Base-by-base conservation (phyloP, 2,888 invertebrate species). In the Drosophila parthenogenetica region DNA sequence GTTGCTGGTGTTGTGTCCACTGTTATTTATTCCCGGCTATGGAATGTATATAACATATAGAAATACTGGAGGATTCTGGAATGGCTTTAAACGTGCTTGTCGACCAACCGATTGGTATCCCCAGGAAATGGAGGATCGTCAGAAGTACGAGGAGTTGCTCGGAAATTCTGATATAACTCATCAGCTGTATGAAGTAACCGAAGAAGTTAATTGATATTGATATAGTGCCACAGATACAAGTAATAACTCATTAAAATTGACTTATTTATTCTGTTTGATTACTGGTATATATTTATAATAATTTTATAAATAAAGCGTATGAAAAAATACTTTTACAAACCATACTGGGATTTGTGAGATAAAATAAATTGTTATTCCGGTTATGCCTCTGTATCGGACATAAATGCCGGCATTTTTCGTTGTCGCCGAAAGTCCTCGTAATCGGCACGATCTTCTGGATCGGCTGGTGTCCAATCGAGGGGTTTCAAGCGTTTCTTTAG, bases 381-480 rank as follows among this genome's bases (percentile, higher is more conserved):
- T 1, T 62, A 61, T 7, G 32, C 11, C 3, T 79, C 77, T 5
- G 85, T 87, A 0, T 85, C 85, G 1, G 87, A 75, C 85, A 85
- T 85, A 16, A 87, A 81, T 3, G 22, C 67, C 1, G 73, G 75
- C 67, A 74, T 66, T 1, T 1, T n/a, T 0, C 70, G 70, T 5
- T 72, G 51, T 7, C 22, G 40, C 3, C 80, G 46, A 43, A 73
- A 90, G 1, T 58, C 42, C 7, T 82, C 81, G 46, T 91, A 91
- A 0, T 80, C 87, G 0, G 63, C 69, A 1, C 86, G 81, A 68
- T 88, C 77, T 0, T 84, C 64, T 0, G 80, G 79, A 57, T 90
- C 84, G 0, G 93, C 93, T 5, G 95, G 95, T 2, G 95, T 94
- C 95, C 95, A 96, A 46, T 93, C 92, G 22, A 88, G 73, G 4